Evolutionary conservation across 2,888 invertebrate species (phyloP).

Genomic region (Plagodis pulveraria): DNA sequence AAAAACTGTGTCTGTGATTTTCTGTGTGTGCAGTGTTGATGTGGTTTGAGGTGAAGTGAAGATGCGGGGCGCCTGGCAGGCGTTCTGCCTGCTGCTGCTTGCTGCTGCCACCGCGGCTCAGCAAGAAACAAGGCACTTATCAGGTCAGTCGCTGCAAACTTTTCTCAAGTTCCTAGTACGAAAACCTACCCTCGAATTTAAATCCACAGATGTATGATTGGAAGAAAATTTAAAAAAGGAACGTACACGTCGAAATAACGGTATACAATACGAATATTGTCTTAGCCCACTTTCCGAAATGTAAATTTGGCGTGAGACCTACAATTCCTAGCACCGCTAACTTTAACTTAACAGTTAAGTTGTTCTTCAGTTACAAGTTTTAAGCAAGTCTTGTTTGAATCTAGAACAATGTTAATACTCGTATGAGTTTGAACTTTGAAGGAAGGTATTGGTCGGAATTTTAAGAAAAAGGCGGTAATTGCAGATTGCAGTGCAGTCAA

Average conservation of each 20-base stretch:
- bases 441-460: constrained; percentile 2
- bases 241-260: constrained; percentile 20
- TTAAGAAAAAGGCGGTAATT: constrained; percentile 12
- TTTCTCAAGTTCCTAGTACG: constrained; percentile 1
- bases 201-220: background rate
- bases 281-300: constrained; percentile 26
- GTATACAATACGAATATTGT: constrained; percentile 28
- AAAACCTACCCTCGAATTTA: background rate
- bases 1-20: constrained; percentile 49
- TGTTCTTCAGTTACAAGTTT: background rate
- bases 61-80: constrained; percentile 79
- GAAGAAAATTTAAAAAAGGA: constrained; percentile 4
- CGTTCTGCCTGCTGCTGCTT: constrained; percentile 74
- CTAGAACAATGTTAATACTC: background rate
- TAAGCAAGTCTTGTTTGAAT: background rate
- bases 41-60: constrained; percentile 65
- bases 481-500: background rate
- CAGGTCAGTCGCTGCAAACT: constrained; percentile 57
- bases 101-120: constrained; percentile 66
- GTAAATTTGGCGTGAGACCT: constrained; percentile 31
- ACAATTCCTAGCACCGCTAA: constrained; percentile 11
- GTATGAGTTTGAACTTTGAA: background rate
- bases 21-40: constrained; percentile 73
- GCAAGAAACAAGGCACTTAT: constrained; percentile 75
- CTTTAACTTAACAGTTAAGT: constrained; percentile 17